Conservation (phyloP, 2,113 vertebrate species). For the Pimephales promelas region DNA sequence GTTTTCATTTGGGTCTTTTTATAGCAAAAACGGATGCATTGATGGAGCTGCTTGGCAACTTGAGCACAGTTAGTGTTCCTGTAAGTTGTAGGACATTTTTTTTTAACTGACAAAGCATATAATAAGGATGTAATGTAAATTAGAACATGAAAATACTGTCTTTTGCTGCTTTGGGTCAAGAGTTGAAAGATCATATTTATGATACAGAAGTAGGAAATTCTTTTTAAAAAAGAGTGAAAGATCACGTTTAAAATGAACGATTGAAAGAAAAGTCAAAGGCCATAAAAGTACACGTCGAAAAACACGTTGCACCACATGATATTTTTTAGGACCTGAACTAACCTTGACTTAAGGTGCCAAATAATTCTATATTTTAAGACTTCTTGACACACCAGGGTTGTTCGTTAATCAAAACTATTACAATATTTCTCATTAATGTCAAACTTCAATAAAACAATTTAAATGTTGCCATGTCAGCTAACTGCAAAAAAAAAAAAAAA, state of each 20-base stretch:
- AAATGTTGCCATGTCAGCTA: too few species aligned
- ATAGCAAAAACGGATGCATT: background rate
- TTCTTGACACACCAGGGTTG: background rate
- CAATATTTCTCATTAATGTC: background rate
- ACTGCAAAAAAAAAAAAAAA: too few species aligned
- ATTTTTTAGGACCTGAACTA: background rate
- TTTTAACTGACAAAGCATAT: background rate
- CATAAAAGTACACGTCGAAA: too few species aligned
- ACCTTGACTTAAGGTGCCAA: background rate
- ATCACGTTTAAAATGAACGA: background rate
- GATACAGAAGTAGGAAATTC: background rate
- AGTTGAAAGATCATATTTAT: background rate
- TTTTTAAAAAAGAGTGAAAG: background rate
- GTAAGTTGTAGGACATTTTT: background rate
- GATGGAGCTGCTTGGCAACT: background rate
- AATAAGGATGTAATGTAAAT: too few species aligned
- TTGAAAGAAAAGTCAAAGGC: background rate
- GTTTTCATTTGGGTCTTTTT: conserved; percentile 31
- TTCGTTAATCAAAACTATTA: background rate
- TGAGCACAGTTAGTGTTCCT: background rate
- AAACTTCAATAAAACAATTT: background rate
- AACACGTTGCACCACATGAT: too few species aligned
- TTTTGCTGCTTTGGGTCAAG: background rate
- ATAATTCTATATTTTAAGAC: background rate
- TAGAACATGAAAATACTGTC: too few species aligned